These are phyloP conservation scores for Osmerus eperlanus DNA, from an alignment of 2,113 vertebrate genomes.

Conservation along the genomic window DNA sequence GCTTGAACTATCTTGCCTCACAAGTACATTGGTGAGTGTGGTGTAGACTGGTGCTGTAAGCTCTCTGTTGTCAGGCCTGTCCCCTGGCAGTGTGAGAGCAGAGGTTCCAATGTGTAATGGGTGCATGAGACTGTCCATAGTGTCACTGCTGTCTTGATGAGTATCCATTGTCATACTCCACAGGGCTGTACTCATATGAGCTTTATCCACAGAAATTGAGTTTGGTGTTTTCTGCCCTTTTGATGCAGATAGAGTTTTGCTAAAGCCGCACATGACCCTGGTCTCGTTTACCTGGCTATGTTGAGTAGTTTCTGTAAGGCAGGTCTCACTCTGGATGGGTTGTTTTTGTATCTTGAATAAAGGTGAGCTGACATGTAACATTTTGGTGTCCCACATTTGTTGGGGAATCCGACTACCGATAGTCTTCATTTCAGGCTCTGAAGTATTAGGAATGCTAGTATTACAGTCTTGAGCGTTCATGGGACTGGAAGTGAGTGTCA, in stretches of 20 bases:
- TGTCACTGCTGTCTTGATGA: neutral
- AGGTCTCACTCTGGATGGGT: too few species aligned
- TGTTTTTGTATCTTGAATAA: too few species aligned
- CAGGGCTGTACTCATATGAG: neutral
- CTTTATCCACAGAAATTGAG: neutral
- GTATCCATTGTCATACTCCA: neutral
- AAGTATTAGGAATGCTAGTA: neutral
- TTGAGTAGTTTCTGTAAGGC: neutral
- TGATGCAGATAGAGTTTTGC: too few species aligned
- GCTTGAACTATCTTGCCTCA: slow-evolving; percentile 3
- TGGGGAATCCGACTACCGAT: slow-evolving; percentile 22
- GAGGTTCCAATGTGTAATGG: neutral
- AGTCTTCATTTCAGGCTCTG: slow-evolving; percentile 24
- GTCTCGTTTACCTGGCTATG: too few species aligned
- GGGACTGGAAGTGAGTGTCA: neutral
- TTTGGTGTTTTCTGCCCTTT: too few species aligned
- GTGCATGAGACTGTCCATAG: neutral
- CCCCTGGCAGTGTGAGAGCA: neutral
- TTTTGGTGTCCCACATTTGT: neutral
- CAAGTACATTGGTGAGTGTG: neutral
- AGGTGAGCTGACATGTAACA: too few species aligned
- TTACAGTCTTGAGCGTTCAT: neutral
- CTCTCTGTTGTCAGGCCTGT: neutral
- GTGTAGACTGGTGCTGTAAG: neutral
- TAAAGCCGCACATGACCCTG: too few species aligned